Conservation (phyloP, 2,113 vertebrate genomes). For the Casuarius casuarius region DNA sequence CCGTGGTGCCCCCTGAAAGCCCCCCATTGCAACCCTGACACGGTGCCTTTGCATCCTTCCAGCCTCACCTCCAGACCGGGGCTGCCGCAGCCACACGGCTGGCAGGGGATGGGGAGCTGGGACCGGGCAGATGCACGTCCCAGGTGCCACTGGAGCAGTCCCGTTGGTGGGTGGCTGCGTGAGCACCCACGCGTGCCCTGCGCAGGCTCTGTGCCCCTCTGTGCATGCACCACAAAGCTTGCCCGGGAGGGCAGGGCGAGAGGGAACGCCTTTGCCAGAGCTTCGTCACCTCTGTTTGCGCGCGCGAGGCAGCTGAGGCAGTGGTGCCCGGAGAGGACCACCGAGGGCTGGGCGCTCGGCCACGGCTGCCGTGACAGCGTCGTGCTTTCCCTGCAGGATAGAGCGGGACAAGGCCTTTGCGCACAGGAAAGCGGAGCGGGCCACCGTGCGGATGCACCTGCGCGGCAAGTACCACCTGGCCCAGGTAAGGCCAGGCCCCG, state of each 20-base stretch:
- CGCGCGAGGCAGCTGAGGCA: background rate
- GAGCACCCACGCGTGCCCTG: too few relatives aligned
- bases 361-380: rapidly evolving
- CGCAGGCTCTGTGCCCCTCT: too few relatives aligned
- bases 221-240: too few relatives aligned
- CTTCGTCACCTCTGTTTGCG: too few relatives aligned
- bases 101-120: background rate
- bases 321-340: background rate
- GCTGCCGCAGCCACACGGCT: background rate
- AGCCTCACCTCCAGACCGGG: background rate
- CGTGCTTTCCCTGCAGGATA: slow-evolving; percentile 60
- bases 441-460: slow-evolving; percentile 73
- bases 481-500: slow-evolving; percentile 60
- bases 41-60: background rate
- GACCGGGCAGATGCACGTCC: too few relatives aligned
- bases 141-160: background rate
- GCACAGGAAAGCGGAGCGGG: slow-evolving; percentile 78
- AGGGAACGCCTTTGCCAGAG: too few relatives aligned
- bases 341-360: background rate
- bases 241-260: too few relatives aligned
- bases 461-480: slow-evolving; percentile 79
- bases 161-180: background rate
- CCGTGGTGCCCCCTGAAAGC: background rate
- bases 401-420: slow-evolving; percentile 78
- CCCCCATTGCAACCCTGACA: background rate